These are phyloP conservation scores for Drosophila nigrodunni DNA, from an alignment of 1,140 invertebrate species.

Conservation along the genomic window DNA sequence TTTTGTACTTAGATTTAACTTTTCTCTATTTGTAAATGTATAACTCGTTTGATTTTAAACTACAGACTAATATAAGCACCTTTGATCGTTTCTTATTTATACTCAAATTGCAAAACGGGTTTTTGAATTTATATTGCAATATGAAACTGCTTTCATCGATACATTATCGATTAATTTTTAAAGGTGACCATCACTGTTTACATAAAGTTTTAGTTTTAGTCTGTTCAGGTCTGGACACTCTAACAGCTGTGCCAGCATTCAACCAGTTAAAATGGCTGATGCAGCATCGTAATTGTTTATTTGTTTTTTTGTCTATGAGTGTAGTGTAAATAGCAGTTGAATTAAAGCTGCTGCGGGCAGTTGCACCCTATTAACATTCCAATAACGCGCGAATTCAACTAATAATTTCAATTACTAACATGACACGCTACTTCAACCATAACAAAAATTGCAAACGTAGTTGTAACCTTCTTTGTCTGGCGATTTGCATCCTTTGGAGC, in stretches of 20 bases:
- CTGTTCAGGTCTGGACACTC: conserved; percentile 4
- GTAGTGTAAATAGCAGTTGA: conserved; percentile 13
- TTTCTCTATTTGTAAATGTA: not conserved
- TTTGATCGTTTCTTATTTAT: conserved; percentile 4
- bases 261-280: conserved; percentile 51
- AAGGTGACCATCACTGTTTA: conserved; percentile 9
- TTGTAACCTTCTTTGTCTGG: conserved; percentile 10
- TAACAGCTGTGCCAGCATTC: conserved; percentile 46
- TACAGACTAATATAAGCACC: not conserved
- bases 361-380: conserved; percentile 3
- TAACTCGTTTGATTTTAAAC: conserved; percentile 9
- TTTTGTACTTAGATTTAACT: conserved; percentile 3
- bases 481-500: conserved; percentile 21
- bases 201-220: not conserved
- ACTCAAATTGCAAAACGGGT: not conserved
- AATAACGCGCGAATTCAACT: not conserved
- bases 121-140: conserved; percentile 9
- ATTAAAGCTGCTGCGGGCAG: conserved; percentile 11
- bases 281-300: conserved; percentile 30
- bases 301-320: conserved; percentile 1
- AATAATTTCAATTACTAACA: conserved; percentile 10
- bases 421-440: conserved; percentile 10
- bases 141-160: not conserved
- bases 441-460: conserved; percentile 3
- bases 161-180: conserved; percentile 11